Evolutionary conservation across 2,113 vertebrate genomes (phyloP), one percentile per base, ranked within the genome.

Genomic region (Ceyx melanurus): DNA sequence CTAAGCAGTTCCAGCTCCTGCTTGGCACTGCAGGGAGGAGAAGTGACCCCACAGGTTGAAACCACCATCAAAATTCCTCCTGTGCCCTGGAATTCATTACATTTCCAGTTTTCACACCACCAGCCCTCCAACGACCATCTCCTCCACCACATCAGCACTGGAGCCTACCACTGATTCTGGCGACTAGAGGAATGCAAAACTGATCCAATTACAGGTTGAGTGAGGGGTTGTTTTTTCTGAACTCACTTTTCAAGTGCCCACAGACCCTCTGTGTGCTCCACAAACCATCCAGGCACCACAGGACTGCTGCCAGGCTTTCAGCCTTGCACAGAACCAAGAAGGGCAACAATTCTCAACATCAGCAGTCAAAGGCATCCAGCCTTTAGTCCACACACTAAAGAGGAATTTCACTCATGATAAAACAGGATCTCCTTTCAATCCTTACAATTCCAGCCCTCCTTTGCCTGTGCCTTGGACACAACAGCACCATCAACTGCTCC

Each of bases 301-400:
- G 60, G n/a, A 65, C 26, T 35, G 28, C 23, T 82, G 35, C 42
- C 58, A 18, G 56, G 65, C 16, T 81, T 40, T 42, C 48, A 79
- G 57, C 29, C n/a, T 10, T 23, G 75, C 45, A 65, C 8, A 0
- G 20, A 33, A 82, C 31, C 28, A 78, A 67, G 66, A 5, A 42
- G 1, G 4, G 73, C 33, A 43, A 76, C 37, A 40, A 21, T 23
- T 65, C 40, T 42, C 73, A 33, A 35, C 19, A 82, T 10, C 35
- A 73, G 42, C n/a, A n/a, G 37, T 10, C 51, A 60, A 18, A 1
- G 0, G 29, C 28, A 67, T 3, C 25, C 6, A 2, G 42, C n/a
- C 54, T 35, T 25, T 33, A 28, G 31, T 14, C 23, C 61, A 70
- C 0, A 0, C 5, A 66, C 67, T 21, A 71, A 56, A 57, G 20